Evolutionary conservation across 37 sponge, comb jelly and placozoan species (phyloP).

Genomic region (Agelas oroides): DNA sequence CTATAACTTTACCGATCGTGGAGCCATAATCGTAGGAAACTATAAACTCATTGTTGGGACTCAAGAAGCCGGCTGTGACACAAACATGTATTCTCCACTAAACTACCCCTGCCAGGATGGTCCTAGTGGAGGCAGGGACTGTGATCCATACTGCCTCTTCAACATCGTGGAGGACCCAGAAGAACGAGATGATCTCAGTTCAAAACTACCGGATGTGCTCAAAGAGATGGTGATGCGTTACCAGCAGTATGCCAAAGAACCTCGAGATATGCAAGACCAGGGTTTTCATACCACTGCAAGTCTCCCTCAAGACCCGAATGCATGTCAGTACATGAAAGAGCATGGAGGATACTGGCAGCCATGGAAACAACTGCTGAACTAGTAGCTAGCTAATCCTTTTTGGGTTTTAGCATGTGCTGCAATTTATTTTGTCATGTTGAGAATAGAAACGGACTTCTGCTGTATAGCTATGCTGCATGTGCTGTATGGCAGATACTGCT

Average conservation of each 20-base stretch:
- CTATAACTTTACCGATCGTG: constrained; percentile 20
- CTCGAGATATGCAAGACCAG: constrained; percentile 24
- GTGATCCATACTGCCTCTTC: constrained; percentile 42
- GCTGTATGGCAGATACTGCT: too few species aligned
- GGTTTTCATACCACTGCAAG: neutral
- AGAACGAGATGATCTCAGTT: constrained; percentile 25
- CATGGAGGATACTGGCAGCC: constrained; percentile 29
- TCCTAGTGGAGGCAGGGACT: neutral
- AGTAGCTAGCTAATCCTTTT: too few species aligned
- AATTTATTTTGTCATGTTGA: too few species aligned
- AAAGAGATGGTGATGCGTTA: constrained; percentile 22
- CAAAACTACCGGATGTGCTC: constrained; percentile 14
- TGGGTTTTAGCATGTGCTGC: too few species aligned
- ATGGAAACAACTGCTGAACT: constrained; percentile 5
- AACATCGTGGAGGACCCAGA: constrained; percentile 38
- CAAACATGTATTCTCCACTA: constrained; percentile 17
- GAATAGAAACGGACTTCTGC: too few species aligned
- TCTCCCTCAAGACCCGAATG: neutral
- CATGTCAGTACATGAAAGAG: neutral
- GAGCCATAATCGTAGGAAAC: constrained; percentile 36
- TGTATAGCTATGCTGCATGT: too few species aligned
- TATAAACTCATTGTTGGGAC: constrained; percentile 35
- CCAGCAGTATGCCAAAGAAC: constrained; percentile 11
- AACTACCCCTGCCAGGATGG: constrained; percentile 22
- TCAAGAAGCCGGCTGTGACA: constrained; percentile 16